Conservation (phyloP, 2,888 invertebrate genomes). For the Drosophila borealis region DNA sequence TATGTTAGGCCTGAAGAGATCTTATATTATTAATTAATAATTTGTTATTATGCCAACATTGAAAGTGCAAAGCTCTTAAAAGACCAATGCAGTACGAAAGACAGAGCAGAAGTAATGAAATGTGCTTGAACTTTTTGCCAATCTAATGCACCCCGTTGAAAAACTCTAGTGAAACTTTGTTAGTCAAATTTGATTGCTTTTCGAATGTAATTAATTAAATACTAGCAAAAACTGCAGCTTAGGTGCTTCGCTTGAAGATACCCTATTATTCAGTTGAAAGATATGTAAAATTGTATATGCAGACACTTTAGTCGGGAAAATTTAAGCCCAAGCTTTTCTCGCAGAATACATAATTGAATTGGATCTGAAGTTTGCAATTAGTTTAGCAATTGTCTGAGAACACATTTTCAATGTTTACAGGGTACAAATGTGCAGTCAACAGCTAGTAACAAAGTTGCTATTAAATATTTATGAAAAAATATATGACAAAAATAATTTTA, state of each 20-base stretch:
- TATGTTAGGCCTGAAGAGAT: background rate
- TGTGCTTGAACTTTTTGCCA: background rate
- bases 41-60: background rate
- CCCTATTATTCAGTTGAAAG: background rate
- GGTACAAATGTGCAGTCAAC: slow-evolving; percentile 6
- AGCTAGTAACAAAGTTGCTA: background rate
- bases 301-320: background rate
- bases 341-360: too few species aligned
- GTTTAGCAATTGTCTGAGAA: too few species aligned
- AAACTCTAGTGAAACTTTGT: slow-evolving; percentile 3
- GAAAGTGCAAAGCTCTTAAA: background rate
- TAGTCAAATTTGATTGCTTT: slow-evolving; percentile 16
- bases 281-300: background rate
- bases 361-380: too few species aligned
- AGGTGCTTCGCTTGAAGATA: background rate
- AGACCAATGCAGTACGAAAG: too few species aligned
- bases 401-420: background rate
- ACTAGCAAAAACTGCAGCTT: too few species aligned
- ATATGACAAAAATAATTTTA: slow-evolving; percentile 25
- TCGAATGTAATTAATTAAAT: slow-evolving; percentile 37
- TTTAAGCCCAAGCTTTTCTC: background rate
- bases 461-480: slow-evolving; percentile 19
- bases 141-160: background rate
- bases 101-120: background rate
- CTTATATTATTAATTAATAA: too few species aligned